phyloP scores from a whole-genome alignment of 2,797 vertebrate genomes.

The Epinephelus awoara region DNA sequence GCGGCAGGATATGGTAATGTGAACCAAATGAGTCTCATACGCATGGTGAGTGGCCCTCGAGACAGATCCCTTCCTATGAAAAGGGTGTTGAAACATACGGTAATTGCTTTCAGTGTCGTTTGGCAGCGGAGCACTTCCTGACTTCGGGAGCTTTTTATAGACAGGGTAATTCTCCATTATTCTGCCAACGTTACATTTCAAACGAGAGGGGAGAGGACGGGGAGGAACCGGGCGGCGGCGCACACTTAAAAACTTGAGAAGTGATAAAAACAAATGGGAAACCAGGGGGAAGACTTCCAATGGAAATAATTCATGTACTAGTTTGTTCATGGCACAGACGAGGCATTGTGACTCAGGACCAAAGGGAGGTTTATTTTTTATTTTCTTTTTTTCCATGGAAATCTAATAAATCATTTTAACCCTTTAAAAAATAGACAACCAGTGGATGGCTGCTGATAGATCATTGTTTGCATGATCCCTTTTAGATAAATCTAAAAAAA shows the following conservation, averaged over 20 bases:
- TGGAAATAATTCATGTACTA: conserved; percentile 55
- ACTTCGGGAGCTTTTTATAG: conserved; percentile 78
- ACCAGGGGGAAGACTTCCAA: conserved; percentile 1
- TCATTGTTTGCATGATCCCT: too few species aligned
- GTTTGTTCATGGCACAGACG: conserved; percentile 32
- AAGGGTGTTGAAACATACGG: conserved; percentile 82
- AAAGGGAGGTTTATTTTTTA: conserved; percentile 3
- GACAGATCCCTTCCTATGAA: conserved; percentile 77
- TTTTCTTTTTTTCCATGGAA: too few species aligned
- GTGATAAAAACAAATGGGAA: conserved; percentile 70
- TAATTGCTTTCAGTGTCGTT: conserved; percentile 85
- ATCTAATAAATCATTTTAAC: too few species aligned
- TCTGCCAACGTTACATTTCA: conserved; percentile 70
- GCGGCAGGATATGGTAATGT: conserved; percentile 79
- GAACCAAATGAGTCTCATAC: conserved; percentile 79
- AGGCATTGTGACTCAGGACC: conserved; percentile 29
- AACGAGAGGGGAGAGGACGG: conserved; percentile 44
- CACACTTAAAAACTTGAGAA: conserved; percentile 53
- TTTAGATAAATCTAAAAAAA: too few species aligned
- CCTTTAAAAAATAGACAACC: too few species aligned
- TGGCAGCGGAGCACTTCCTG: conserved; percentile 75
- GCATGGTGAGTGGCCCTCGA: conserved; percentile 75
- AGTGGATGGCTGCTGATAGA: too few species aligned
- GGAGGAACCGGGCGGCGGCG: conserved; percentile 16
- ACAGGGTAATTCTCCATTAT: conserved; percentile 78